Evolutionary conservation across 2,113 vertebrate species (phyloP), one percentile per base, ranked within the genome.

Genomic region (Platysteira castanea): DNA sequence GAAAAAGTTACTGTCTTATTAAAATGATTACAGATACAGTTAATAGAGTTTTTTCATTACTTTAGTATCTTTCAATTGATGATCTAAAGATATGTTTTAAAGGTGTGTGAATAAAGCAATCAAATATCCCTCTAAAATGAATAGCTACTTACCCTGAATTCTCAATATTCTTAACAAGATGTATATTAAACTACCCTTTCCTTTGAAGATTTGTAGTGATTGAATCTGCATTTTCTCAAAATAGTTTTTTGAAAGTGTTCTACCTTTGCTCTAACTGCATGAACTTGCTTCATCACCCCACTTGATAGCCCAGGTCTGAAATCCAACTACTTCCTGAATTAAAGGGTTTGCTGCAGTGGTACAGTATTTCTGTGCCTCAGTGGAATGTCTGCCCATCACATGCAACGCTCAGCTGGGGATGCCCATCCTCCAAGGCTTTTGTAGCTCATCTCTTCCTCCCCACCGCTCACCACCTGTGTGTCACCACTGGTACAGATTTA

Each of bases 381-480:
- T 71, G 47, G 27, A 74, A 63, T 37, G 26, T 54, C 24, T 81
- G 54, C 42, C 47, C 6, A 2, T 39, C 3, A 1, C 50, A 37
- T 39, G 24, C 20, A 37, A 20, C 5, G 75, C 33, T 47, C 76
- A 86, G 16, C 39, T 70, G 9, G 50, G 56, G 81, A 80, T 42
- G 7, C 5, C 53, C 41, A 56, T 42, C 23, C 12, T 63, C 41
- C 30, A 54, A 59, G 17, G 22, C 22, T 79, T 70, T 71, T 63
- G 27, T 27, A 52, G 41, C 22, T 88, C 39, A 31, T 12, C 6
- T 70, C 30, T 77, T 46, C 59, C 65, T 77, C 26, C 7, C 7
- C 3, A 1, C 7, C 0, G 0, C 21, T 87, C 46, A 86, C 4
- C 10, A 16, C 47, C 68, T 64, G 15, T 64, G 42, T 28, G n/a